A percentile compares a stretch with the other conserved stretches of the same genome.
Conservation (phyloP, 2,888 invertebrate species). For the Acrobasis suavella region DNA sequence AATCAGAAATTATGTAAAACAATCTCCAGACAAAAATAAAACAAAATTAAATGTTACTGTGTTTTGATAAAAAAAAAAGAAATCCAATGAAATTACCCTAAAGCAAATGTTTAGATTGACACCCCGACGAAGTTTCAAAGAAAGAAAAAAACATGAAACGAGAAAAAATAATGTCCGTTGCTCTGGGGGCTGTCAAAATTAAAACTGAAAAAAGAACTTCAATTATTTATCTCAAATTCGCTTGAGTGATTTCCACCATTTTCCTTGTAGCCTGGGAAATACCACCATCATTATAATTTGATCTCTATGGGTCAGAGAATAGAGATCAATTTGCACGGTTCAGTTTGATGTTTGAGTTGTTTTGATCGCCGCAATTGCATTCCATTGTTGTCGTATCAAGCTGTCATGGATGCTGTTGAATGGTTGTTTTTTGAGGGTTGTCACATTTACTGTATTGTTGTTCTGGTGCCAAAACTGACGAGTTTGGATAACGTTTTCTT, state of each 20-base stretch:
- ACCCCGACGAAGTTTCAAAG: no score
- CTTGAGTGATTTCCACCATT: not conserved
- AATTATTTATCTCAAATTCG: not conserved
- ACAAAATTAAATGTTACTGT: no score
- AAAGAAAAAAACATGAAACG: no score
- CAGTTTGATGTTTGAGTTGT: not conserved
- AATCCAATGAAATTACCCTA: no score
- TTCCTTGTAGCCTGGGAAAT: not conserved
- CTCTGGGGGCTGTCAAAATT: not conserved
- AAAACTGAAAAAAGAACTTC: not conserved
- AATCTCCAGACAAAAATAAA: no score
- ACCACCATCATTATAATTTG: not conserved
- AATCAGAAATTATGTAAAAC: no score
- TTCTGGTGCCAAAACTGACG: not conserved
- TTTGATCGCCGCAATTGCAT: slow-evolving; percentile 7
- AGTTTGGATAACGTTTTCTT: not conserved
- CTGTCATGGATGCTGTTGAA: not conserved
- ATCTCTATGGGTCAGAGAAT: not conserved
- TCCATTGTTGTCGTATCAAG: slow-evolving; percentile 6
- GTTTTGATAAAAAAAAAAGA: no score
- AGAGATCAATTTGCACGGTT: not conserved
- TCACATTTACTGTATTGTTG: not conserved
- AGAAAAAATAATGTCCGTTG: no score
- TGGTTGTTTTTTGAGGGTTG: not conserved
- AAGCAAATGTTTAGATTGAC: no score